Conservation (phyloP, 2,797 vertebrate species). For the Dryobates pubescens region DNA sequence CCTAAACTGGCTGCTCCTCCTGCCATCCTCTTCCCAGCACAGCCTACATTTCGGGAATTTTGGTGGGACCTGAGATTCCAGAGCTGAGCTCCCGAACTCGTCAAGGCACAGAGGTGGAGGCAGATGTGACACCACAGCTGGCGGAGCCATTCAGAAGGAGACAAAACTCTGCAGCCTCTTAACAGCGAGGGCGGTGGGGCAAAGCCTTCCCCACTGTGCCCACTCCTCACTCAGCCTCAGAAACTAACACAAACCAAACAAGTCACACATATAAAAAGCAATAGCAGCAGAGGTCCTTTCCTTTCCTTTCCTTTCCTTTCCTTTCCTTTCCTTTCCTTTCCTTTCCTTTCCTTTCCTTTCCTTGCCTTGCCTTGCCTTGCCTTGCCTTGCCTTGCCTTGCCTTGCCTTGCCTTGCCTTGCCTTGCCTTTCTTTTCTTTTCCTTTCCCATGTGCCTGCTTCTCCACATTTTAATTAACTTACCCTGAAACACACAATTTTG, state of each 20-base stretch:
- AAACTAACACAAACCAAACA: not conserved
- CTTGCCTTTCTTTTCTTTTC: no score
- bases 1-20: not conserved
- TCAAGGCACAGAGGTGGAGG: not conserved
- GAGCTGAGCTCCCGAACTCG: not conserved
- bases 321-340: no score
- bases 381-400: no score
- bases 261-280: not conserved
- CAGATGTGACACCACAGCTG: not conserved
- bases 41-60: not conserved
- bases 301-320: not conserved
- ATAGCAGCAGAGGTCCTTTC: not conserved
- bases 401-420: no score
- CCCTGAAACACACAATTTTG: not conserved
- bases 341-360: no score
- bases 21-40: not conserved
- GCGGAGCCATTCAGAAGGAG: not conserved
- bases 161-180: not conserved
- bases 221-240: not conserved
- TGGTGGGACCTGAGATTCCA: not conserved
- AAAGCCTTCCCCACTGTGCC: not conserved
- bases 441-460: not conserved
- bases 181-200: rapidly evolving
- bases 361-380: no score
- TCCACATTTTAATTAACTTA: not conserved